Evolutionary conservation across 2,888 invertebrate genomes (phyloP).

Genomic region (Eutolmus rufibarbis): DNA sequence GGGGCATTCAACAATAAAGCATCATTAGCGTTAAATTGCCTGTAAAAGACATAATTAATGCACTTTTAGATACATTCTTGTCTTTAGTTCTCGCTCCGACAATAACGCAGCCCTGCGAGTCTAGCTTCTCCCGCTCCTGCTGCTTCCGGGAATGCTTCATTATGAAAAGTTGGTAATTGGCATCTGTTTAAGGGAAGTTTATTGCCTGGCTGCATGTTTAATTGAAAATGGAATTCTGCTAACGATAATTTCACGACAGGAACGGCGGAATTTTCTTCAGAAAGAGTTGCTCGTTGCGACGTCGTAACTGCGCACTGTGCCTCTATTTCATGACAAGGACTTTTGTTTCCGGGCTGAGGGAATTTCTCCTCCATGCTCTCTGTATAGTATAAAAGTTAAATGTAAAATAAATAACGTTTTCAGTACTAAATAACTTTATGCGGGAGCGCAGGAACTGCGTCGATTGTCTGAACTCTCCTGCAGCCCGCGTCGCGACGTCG

Average conservation of each 20-base stretch:
- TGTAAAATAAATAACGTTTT: neutral
- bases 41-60: conserved; percentile 49
- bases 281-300: neutral
- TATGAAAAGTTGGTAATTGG: conserved; percentile 38
- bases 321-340: neutral
- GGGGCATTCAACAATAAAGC: conserved; percentile 46
- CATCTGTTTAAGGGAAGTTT: conserved; percentile 34
- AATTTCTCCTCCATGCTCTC: neutral
- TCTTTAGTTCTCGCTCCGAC: neutral
- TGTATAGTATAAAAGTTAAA: neutral
- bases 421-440: neutral
- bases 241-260: conserved; percentile 23
- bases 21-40: conserved; percentile 48
- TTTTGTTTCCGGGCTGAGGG: neutral
- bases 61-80: conserved; percentile 41
- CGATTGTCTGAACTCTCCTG: neutral
- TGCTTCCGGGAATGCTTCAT: conserved; percentile 15
- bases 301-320: neutral
- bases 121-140: neutral
- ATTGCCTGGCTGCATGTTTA: conserved; percentile 38
- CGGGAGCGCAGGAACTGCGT: neutral
- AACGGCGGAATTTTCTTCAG: conserved; percentile 3
- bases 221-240: conserved; percentile 26
- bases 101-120: neutral
- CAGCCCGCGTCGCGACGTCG: neutral